A percentile compares a stretch with the other conserved stretches of the same genome.
Evolutionary conservation across 53 echinoderm and acorn worm genomes (phyloP).

Genomic region (Temnopleurus reevesii): DNA sequence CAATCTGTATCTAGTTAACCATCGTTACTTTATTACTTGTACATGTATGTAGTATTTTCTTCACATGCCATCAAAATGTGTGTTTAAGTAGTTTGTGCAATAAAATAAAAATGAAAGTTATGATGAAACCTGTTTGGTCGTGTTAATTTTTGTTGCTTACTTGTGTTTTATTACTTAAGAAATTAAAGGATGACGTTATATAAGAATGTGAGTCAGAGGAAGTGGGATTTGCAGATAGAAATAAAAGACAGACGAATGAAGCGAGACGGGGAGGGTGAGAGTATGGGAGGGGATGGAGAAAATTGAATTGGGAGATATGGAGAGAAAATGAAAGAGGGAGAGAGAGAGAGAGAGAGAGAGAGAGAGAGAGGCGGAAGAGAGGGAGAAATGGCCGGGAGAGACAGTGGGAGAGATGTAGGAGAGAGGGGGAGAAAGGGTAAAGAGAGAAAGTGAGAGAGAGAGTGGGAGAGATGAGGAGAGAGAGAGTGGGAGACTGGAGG

Average conservation of each 20-base stretch:
- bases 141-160: neutral
- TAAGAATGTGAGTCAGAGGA: neutral
- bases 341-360: neutral
- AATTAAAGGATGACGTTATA: neutral
- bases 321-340: neutral
- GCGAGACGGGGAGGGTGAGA: neutral
- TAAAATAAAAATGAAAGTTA: neutral
- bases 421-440: no score
- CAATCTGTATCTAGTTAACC: no score
- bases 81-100: constrained; percentile 6
- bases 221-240: no score
- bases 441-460: no score
- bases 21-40: neutral
- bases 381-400: neutral
- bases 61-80: no score
- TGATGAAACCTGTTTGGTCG: neutral
- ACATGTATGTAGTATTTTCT: neutral
- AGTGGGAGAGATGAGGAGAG: neutral
- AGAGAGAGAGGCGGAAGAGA: neutral
- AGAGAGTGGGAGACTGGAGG: no score
- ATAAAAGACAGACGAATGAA: no score
- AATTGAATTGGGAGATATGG: neutral
- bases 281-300: neutral
- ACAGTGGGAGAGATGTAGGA: neutral
- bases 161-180: no score